A percentile compares a stretch with the other conserved stretches of the same genome.
phyloP scores from a whole-genome alignment of 2,113 vertebrate species.

The Laticauda colubrina region DNA sequence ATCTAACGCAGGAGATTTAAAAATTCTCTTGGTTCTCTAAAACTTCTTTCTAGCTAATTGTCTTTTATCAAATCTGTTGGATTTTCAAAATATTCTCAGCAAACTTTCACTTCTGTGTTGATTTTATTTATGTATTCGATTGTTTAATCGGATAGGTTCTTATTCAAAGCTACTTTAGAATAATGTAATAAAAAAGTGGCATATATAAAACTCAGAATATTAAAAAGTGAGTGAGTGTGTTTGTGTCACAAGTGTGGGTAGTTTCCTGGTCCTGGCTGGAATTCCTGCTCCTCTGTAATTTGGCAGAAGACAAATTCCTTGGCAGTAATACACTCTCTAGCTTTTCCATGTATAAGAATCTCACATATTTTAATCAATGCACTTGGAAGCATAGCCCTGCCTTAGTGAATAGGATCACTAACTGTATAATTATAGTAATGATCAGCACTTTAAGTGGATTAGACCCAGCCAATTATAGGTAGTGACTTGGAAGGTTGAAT shows the following conservation, averaged over 20 bases:
- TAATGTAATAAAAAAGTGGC: not conserved
- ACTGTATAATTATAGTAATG: constrained; percentile 26
- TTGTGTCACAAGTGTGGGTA: not conserved
- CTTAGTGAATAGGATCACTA: fast-evolving
- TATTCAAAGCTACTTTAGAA: not conserved
- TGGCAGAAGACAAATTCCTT: constrained; percentile 15
- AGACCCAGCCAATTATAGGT: not conserved
- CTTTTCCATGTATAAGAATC: not conserved
- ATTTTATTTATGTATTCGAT: not conserved
- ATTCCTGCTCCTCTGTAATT: not conserved
- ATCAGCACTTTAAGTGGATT: constrained; percentile 26
- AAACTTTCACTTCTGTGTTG: not conserved
- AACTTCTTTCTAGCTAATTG: not conserved
- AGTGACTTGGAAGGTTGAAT: constrained; percentile 39
- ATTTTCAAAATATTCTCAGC: not conserved
- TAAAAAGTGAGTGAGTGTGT: not conserved
- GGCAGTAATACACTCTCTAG: not conserved
- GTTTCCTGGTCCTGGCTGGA: not conserved
- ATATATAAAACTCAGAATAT: not conserved
- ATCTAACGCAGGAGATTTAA: not conserved
- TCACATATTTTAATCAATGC: constrained; percentile 3
- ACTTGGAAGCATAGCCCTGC: not conserved
- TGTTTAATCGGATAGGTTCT: not conserved
- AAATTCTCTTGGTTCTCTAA: not conserved
- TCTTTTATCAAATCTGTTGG: not conserved